Conservation (phyloP, 2,888 invertebrate genomes). For the Coelinius sp. region DNA sequence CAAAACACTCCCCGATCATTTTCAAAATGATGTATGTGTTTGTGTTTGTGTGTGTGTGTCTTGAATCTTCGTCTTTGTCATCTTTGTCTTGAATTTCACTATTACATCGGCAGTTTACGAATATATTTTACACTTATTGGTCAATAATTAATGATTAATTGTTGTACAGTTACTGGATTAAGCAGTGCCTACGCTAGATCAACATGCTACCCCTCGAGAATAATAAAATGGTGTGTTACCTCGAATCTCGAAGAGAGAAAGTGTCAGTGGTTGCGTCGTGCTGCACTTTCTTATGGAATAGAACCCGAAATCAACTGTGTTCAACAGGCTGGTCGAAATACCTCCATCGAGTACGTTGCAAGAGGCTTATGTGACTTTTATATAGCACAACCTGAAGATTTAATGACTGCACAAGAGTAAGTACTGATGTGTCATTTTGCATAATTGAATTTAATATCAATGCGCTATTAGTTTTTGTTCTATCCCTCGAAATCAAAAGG, state of each 20-base stretch:
- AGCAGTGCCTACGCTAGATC: constrained; percentile 62
- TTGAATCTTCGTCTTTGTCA: too few relatives aligned
- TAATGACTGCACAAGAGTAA: constrained; percentile 79
- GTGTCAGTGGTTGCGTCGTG: constrained; percentile 84
- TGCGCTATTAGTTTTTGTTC: too few relatives aligned
- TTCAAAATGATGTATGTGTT: too few relatives aligned
- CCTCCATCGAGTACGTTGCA: constrained; percentile 80
- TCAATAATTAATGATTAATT: too few relatives aligned
- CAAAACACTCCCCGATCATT: too few relatives aligned
- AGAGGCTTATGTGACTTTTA: constrained; percentile 80
- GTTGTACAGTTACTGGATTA: constrained; percentile 62
- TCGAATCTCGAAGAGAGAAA: constrained; percentile 81
- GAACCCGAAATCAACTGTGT: constrained; percentile 86
- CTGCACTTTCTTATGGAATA: constrained; percentile 81
- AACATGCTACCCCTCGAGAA: constrained; percentile 62
- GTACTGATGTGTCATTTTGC: too few relatives aligned
- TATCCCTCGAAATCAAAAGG: too few relatives aligned
- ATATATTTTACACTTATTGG: too few relatives aligned
- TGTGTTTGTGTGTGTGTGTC: too few relatives aligned
- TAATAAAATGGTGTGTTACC: constrained; percentile 75
- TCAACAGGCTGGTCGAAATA: constrained; percentile 74
- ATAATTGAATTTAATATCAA: too few relatives aligned
- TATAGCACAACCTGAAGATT: constrained; percentile 80
- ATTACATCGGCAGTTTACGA: too few relatives aligned
- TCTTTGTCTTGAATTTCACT: too few relatives aligned